A percentile compares a stretch with the other conserved stretches of the same genome.
phyloP scores from a whole-genome alignment of 2,113 vertebrate genomes.

The Hemiprocne comata region DNA sequence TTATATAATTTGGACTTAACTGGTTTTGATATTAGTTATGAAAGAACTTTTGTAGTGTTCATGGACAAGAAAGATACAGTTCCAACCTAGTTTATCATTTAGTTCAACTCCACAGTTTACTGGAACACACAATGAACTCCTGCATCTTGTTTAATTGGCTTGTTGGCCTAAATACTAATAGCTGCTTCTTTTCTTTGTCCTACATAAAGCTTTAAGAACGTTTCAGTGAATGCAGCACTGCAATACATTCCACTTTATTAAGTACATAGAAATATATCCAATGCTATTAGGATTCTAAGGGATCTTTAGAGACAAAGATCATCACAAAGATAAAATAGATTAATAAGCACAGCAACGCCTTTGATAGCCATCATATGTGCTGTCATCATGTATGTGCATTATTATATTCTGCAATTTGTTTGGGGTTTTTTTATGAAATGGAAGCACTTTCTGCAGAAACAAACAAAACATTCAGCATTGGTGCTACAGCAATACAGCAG shows the following conservation, averaged over 20 bases:
- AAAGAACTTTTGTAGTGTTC: background rate
- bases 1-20: background rate
- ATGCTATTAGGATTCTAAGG: background rate
- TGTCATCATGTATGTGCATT: background rate
- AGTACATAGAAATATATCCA: background rate
- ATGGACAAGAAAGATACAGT: background rate
- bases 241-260: background rate
- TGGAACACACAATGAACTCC: background rate
- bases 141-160: background rate
- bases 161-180: background rate
- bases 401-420: background rate
- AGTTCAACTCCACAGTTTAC: background rate
- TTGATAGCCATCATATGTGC: background rate
- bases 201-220: background rate
- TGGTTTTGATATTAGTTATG: background rate
- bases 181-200: background rate
- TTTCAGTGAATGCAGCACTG: background rate
- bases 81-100: background rate
- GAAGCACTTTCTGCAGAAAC: background rate
- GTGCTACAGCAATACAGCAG: background rate
- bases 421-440: background rate
- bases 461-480: background rate
- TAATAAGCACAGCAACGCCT: background rate
- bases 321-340: background rate
- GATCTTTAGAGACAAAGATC: background rate